A percentile compares a stretch with the other conserved stretches of the same genome.
Evolutionary conservation across 2,113 vertebrate species (phyloP).

Genomic region (Fukomys damarensis): DNA sequence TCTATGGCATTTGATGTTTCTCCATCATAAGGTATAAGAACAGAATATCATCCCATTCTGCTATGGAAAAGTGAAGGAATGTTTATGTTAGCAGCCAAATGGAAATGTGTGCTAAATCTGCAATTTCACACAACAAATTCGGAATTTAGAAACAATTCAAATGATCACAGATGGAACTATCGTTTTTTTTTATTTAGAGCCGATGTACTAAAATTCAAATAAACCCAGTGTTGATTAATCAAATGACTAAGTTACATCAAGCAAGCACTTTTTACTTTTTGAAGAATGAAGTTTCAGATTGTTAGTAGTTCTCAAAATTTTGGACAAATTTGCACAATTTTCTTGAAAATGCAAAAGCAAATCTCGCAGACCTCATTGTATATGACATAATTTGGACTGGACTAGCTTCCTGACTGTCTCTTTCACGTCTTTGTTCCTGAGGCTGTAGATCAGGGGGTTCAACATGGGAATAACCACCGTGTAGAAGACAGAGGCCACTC

Average conservation of each 20-base stretch:
- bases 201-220: not conserved
- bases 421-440: not conserved
- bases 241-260: not conserved
- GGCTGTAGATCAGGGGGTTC: not conserved
- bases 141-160: not conserved
- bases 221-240: not conserved
- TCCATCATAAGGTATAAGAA: not conserved
- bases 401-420: too few relatives aligned
- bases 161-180: too few relatives aligned
- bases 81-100: not conserved
- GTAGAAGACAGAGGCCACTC: not conserved
- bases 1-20: not conserved
- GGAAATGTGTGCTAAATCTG: not conserved
- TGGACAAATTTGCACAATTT: not conserved
- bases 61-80: not conserved
- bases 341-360: not conserved
- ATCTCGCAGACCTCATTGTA: not conserved
- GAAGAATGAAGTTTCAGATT: not conserved
- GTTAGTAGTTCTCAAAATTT: not conserved
- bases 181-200: not conserved
- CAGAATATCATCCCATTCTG: not conserved
- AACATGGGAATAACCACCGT: not conserved
- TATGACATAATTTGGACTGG: too few relatives aligned
- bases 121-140: not conserved
- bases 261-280: not conserved